Percentiles rank a stretch among this genome's conserved stretches.
Conservation (phyloP, 2,113 vertebrate species). For the Pan troglodytes region NHGRI_mPanTro3-v2.1_pri NC_072407.2:135818001-135818500, state of each 20-base stretch:
- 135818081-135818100: neutral
- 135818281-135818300: neutral
- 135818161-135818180: neutral
- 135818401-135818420: neutral
- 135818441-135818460: neutral
- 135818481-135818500: neutral
- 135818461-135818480: neutral
- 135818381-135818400: neutral
- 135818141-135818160: neutral
- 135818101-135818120: neutral
- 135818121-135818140: neutral
- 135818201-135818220: neutral
- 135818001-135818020: neutral
- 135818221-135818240: neutral
- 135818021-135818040: neutral
- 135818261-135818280: neutral
- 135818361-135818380: neutral
- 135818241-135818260: neutral
- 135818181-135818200: neutral
- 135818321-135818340: neutral
- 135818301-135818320: too few species aligned
- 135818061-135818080: neutral
- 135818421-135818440: neutral
- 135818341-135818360: neutral
- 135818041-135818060: neutral